These are phyloP conservation scores for Zaprionus inermis DNA, from an alignment of 1,140 invertebrate species.

Conservation along the genomic window DNA sequence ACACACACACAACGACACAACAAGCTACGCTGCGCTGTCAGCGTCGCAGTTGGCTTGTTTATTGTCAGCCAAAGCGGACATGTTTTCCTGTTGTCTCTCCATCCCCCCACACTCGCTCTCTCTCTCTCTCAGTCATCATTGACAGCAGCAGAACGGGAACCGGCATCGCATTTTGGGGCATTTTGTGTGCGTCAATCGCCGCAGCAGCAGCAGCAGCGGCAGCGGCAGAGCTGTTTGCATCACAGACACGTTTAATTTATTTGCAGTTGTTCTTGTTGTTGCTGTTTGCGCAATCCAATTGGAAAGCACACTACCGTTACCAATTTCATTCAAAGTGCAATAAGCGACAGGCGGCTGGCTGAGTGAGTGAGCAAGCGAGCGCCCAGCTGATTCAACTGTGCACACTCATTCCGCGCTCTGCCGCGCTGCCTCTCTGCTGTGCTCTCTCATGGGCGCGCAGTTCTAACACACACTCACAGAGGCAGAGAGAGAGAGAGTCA, in stretches of 20 bases:
- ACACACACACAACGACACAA: conserved; percentile 19
- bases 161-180: conserved; percentile 44
- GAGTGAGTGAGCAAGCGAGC: conserved; percentile 5
- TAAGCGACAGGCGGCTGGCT: conserved; percentile 15
- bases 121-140: conserved; percentile 45
- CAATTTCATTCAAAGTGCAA: conserved; percentile 74
- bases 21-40: conserved; percentile 16
- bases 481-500: not conserved
- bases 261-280: conserved; percentile 22
- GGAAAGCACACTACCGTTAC: conserved; percentile 75
- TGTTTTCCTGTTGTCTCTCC: conserved; percentile 16
- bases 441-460: conserved; percentile 23
- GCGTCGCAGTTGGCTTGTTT: conserved; percentile 50
- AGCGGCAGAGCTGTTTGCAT: conserved; percentile 32
- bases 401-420: conserved; percentile 18
- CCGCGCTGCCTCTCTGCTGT: conserved; percentile 23
- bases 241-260: conserved; percentile 33
- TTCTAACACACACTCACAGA: conserved; percentile 56
- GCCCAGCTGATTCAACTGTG: conserved; percentile 63
- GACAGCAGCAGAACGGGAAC: conserved; percentile 8
- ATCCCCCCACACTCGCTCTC: conserved; percentile 7
- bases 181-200: conserved; percentile 70
- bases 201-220: not conserved
- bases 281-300: conserved; percentile 67
- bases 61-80: conserved; percentile 52